These are phyloP conservation scores for Chanos chanos DNA, from an alignment of 2,797 vertebrate genomes.

Conservation along the genomic window DNA sequence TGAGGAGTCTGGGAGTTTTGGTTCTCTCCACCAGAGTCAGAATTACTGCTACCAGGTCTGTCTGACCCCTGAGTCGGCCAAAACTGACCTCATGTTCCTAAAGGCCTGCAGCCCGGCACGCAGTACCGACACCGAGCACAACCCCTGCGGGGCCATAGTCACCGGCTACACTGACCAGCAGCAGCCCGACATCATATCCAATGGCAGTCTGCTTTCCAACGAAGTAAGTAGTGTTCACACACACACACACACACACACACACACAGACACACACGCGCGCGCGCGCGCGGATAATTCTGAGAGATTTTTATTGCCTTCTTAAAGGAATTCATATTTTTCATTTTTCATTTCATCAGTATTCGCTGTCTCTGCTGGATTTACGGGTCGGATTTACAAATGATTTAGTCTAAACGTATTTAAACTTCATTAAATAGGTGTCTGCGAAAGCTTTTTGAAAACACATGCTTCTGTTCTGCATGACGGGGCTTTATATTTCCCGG, in stretches of 20 bases:
- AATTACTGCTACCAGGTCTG: conserved; percentile 99
- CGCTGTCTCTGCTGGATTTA: too few species aligned
- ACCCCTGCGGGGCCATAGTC: conserved; percentile 89
- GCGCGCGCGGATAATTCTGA: too few species aligned
- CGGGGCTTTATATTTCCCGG: not conserved
- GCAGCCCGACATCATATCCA: conserved; percentile 97
- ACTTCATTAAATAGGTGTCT: not conserved
- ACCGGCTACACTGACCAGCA: conserved; percentile 92
- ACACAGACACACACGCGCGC: too few species aligned
- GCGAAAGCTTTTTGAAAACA: conserved; percentile 3
- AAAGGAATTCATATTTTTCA: not conserved
- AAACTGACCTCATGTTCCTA: conserved; percentile 98
- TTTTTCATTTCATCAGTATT: not conserved
- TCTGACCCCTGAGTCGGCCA: conserved; percentile 96
- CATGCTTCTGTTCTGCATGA: not conserved
- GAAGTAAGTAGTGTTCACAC: conserved; percentile 96
- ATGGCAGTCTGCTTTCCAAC: conserved; percentile 91
- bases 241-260: too few species aligned
- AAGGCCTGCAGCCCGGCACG: conserved; percentile 92
- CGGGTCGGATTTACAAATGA: too few species aligned
- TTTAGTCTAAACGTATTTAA: too few species aligned
- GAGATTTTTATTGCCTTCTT: not conserved
- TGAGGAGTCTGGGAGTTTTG: conserved; percentile 86
- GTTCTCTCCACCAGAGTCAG: conserved; percentile 90
- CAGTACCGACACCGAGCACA: conserved; percentile 89